These are phyloP conservation scores for Drosophila prolongata DNA, from an alignment of 2,888 invertebrate genomes.

Conservation along the genomic window DNA sequence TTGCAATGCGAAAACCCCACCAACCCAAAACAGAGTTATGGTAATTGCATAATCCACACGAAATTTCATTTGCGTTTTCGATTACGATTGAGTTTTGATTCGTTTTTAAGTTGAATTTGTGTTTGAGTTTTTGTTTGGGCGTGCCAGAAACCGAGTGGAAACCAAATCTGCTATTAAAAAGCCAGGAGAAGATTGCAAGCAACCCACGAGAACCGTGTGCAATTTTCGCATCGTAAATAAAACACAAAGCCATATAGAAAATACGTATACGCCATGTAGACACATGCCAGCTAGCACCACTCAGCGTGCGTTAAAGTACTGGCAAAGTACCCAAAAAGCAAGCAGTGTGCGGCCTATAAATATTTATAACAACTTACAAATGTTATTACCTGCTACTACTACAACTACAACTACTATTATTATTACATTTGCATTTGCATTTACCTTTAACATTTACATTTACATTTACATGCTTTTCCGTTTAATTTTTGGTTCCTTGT, in stretches of 20 bases:
- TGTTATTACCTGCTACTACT: conserved; percentile 47
- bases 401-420: conserved; percentile 42
- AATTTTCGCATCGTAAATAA: conserved; percentile 59
- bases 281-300: conserved; percentile 20
- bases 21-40: conserved; percentile 21
- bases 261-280: conserved; percentile 35
- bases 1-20: conserved; percentile 11
- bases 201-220: conserved; percentile 62
- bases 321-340: conserved; percentile 56
- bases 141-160: conserved; percentile 89
- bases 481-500: conserved; percentile 37
- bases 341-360: conserved; percentile 47
- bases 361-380: conserved; percentile 52
- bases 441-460: conserved; percentile 36
- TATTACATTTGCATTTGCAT: conserved; percentile 45
- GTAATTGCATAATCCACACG: conserved; percentile 37
- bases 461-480: conserved; percentile 47
- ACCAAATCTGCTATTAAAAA: conserved; percentile 88
- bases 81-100: conserved; percentile 38
- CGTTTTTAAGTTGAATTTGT: conserved; percentile 9
- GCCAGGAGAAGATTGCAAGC: conserved; percentile 56
- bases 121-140: conserved; percentile 79
- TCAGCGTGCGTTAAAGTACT: conserved; percentile 61
- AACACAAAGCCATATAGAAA: conserved; percentile 33
- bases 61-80: conserved; percentile 37